phyloP scores from a whole-genome alignment of 2,888 invertebrate species.

The Dorcus hopei region DNA sequence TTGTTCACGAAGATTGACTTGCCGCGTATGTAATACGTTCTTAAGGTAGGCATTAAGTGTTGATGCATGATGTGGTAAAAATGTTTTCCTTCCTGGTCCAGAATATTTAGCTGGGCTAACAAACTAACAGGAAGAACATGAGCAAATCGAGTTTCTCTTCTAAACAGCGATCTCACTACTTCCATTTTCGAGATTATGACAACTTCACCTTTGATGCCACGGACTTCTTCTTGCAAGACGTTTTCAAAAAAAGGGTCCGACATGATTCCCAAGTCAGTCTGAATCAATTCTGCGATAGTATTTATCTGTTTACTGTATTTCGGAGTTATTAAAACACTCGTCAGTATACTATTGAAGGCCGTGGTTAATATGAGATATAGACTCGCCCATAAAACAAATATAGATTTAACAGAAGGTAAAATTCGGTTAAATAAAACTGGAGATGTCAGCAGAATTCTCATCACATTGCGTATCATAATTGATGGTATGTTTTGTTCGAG shows the following conservation, averaged over 20 bases:
- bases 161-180: neutral
- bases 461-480: no score
- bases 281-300: slow-evolving; percentile 2
- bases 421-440: no score
- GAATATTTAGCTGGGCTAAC: neutral
- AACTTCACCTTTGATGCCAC: neutral
- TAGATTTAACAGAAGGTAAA: neutral
- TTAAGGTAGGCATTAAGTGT: neutral
- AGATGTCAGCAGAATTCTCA: no score
- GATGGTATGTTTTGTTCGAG: no score
- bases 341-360: neutral
- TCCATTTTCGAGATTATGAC: neutral
- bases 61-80: neutral
- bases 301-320: slow-evolving; percentile 2
- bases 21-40: neutral
- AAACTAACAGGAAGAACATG: neutral
- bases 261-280: neutral
- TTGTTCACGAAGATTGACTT: neutral
- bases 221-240: no score
- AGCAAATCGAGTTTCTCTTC: neutral
- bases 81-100: neutral
- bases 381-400: slow-evolving; percentile 1
- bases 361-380: neutral
- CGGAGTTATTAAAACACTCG: slow-evolving; percentile 3
- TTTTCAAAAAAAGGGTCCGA: neutral